Conservation (phyloP, 2,888 invertebrate genomes). For the Megaustenia siamemsis region DNA sequence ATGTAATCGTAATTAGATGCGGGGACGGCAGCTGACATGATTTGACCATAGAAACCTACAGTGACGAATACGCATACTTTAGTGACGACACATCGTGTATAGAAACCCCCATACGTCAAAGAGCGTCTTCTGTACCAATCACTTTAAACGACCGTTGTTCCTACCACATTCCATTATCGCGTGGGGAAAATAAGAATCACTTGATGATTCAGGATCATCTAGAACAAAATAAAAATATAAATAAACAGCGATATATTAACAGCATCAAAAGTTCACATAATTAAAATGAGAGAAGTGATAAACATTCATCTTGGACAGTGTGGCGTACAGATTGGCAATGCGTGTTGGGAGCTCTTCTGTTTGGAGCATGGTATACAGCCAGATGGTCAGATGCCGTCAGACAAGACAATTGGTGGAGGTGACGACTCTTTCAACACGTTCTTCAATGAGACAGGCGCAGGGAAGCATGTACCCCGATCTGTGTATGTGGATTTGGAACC, state of each 20-base stretch:
- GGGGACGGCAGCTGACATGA: too few relatives aligned
- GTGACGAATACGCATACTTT: background rate
- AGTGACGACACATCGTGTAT: background rate
- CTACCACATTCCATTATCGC: background rate
- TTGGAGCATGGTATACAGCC: conserved; percentile 81
- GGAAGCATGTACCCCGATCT: conserved; percentile 45
- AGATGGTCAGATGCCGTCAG: conserved; percentile 43
- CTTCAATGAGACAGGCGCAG: conserved; percentile 43
- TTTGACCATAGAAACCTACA: background rate
- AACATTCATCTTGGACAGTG: conserved; percentile 65
- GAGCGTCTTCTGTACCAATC: background rate
- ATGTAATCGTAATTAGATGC: too few relatives aligned
- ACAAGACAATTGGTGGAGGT: conserved; percentile 38
- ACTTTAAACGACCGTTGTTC: background rate
- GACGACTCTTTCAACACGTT: conserved; percentile 51
- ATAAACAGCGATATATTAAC: background rate
- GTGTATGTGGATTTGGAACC: conserved; percentile 44
- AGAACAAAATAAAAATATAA: background rate
- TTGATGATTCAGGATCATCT: background rate
- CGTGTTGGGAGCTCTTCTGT: conserved; percentile 83
- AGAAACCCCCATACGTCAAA: background rate
- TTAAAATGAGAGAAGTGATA: conserved; percentile 38
- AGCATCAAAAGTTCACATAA: background rate
- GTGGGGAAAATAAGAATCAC: background rate
- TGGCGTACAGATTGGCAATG: conserved; percentile 82